Percentiles rank a stretch among this genome's conserved stretches.
Evolutionary conservation across 35 echinoderm and acorn worm species (phyloP).

Genomic region (Strongylocentrotus purpuratus): DNA sequence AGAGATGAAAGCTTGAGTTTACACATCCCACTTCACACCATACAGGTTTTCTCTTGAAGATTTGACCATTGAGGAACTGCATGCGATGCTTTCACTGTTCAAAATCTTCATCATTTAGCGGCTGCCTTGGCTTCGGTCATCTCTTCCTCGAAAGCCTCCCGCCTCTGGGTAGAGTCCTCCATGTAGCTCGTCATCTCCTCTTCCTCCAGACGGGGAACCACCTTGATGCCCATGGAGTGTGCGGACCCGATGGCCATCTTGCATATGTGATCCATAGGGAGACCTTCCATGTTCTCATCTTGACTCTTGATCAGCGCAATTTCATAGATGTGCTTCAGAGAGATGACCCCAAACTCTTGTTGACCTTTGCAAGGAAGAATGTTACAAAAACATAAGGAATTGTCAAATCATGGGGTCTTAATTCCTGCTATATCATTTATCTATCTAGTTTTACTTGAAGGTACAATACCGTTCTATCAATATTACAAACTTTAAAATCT

Average conservation of each 20-base stretch:
- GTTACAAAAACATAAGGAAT: neutral
- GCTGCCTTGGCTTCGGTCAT: conserved; percentile 50
- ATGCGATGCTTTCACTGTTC: neutral
- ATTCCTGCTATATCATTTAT: no score
- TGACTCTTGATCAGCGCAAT: conserved; percentile 91
- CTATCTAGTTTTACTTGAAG: no score
- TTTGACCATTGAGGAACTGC: neutral
- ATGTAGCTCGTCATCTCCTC: conserved; percentile 75
- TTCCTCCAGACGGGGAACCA: conserved; percentile 65
- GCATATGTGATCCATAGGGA: conserved; percentile 75
- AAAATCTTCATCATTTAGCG: neutral
- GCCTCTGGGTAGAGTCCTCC: conserved; percentile 64
- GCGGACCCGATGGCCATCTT: conserved; percentile 74
- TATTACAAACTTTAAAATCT: no score
- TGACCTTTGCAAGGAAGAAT: conserved; percentile 31
- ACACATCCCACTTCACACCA: neutral
- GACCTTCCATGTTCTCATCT: conserved; percentile 64
- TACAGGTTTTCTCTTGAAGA: neutral
- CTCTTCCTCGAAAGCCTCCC: conserved; percentile 56
- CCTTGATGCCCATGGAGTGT: conserved; percentile 80
- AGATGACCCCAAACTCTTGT: conserved; percentile 74
- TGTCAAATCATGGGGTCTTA: neutral
- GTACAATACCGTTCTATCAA: no score
- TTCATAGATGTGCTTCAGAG: conserved; percentile 94
- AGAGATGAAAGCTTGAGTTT: neutral